These are phyloP conservation scores for Pseudorasbora parva DNA, from an alignment of 2,113 vertebrate species.

Conservation along the genomic window DNA sequence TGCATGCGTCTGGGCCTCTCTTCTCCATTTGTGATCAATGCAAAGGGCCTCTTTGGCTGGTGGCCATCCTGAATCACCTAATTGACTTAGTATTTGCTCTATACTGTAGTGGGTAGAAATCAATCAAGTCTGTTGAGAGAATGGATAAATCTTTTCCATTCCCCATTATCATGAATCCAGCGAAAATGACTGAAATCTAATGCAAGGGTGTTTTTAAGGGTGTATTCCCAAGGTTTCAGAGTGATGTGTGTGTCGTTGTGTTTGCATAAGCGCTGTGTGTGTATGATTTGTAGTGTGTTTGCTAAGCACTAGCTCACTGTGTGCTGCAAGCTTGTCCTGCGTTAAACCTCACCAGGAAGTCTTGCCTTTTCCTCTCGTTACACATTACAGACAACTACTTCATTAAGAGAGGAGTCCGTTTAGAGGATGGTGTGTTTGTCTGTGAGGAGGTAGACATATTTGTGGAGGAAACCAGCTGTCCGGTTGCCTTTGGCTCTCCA, in stretches of 20 bases:
- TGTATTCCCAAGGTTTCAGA: constrained; percentile 13
- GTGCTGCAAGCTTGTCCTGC: not conserved
- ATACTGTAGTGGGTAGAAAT: constrained; percentile 69
- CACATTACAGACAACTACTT: constrained; percentile 18
- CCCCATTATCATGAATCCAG: not conserved
- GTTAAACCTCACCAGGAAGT: constrained; percentile 31
- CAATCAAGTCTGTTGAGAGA: constrained; percentile 58
- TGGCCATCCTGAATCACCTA: constrained; percentile 69
- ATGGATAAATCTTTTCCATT: constrained; percentile 30
- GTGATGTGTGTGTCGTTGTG: not conserved
- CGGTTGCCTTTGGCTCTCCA: constrained; percentile 36
- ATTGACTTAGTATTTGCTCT: constrained; percentile 49
- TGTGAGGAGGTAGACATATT: not conserved
- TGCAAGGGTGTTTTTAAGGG: not conserved
- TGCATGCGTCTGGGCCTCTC: constrained; percentile 41
- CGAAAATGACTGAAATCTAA: constrained; percentile 2
- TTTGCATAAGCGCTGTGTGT: not conserved
- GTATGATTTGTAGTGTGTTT: not conserved
- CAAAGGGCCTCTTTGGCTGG: constrained; percentile 62
- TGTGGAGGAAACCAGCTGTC: constrained; percentile 32
- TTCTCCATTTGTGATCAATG: constrained; percentile 61
- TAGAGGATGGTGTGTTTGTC: constrained; percentile 35
- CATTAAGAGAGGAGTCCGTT: constrained; percentile 19
- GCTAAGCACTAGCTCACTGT: not conserved
- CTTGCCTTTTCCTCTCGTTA: not conserved